Percentiles rank a stretch among this genome's conserved stretches.
Conservation (phyloP, 1,140 invertebrate genomes). For the Apis florea region DNA sequence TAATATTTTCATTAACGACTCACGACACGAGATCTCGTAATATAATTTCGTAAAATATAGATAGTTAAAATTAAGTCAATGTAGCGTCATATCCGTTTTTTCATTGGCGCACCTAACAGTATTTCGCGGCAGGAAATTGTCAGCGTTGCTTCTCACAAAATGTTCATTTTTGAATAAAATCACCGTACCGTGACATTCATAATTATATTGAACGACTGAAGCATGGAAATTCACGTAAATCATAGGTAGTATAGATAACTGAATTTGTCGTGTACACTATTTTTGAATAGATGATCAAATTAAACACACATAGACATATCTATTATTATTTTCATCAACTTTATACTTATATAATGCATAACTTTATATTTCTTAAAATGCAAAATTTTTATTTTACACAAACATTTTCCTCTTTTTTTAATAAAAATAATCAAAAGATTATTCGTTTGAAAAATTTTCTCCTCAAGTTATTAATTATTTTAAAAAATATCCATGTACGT, state of each 20-base stretch:
- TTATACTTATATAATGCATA: not conserved
- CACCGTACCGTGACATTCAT: conserved; percentile 54
- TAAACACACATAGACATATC: no score
- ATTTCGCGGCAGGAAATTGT: conserved; percentile 59
- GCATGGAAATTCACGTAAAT: conserved; percentile 42
- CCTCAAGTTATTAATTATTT: no score
- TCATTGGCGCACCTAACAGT: conserved; percentile 48
- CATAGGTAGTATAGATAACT: conserved; percentile 3
- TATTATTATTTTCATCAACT: not conserved
- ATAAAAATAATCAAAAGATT: no score
- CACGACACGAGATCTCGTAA: not conserved
- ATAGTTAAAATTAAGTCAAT: conserved; percentile 22
- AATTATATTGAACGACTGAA: conserved; percentile 41
- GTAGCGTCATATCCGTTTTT: conserved; percentile 55
- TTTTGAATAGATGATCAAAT: not conserved
- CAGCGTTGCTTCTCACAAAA: conserved; percentile 57
- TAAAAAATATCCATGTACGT: no score
- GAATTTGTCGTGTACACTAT: not conserved
- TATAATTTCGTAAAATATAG: not conserved
- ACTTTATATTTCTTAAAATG: not conserved
- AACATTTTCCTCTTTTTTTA: no score
- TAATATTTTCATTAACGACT: not conserved
- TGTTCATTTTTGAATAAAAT: conserved; percentile 63
- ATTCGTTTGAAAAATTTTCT: no score
- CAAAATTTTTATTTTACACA: no score